Conservation (phyloP, 2,888 invertebrate species). For the Ernsta delagoae region DNA sequence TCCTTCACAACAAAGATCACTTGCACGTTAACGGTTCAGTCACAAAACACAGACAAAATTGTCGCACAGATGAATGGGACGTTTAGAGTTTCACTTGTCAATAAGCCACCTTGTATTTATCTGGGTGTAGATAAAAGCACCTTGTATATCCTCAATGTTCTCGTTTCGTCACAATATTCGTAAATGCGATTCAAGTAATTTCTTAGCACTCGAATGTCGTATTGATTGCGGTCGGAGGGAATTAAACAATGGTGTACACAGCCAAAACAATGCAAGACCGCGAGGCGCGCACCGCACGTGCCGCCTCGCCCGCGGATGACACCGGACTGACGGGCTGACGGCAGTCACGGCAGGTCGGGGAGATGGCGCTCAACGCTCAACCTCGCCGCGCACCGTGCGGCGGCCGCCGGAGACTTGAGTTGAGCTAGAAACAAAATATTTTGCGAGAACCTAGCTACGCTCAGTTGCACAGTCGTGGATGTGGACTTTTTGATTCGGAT, state of each 20-base stretch:
- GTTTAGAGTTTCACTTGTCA: constrained; percentile 80
- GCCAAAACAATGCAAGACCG: constrained; percentile 75
- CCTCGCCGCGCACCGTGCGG: constrained; percentile 37
- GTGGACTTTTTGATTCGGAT: too few species aligned
- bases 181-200: constrained; percentile 28
- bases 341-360: too few species aligned
- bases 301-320: constrained; percentile 84
- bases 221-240: constrained; percentile 75
- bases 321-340: too few species aligned
- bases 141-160: constrained; percentile 59
- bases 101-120: constrained; percentile 66
- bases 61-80: constrained; percentile 66
- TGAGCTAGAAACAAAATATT: constrained; percentile 47
- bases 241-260: constrained; percentile 73
- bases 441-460: too few species aligned
- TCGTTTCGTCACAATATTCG: constrained; percentile 31
- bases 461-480: too few species aligned
- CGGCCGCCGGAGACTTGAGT: constrained; percentile 46
- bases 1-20: constrained; percentile 69
- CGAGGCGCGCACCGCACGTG: constrained; percentile 82
- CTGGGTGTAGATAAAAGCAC: constrained; percentile 53
- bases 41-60: constrained; percentile 68
- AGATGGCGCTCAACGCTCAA: too few species aligned
- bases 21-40: constrained; percentile 66
- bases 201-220: constrained; percentile 58